Evolutionary conservation across 1,140 invertebrate species (phyloP).

Genomic region (Anoplophora glabripennis): DNA sequence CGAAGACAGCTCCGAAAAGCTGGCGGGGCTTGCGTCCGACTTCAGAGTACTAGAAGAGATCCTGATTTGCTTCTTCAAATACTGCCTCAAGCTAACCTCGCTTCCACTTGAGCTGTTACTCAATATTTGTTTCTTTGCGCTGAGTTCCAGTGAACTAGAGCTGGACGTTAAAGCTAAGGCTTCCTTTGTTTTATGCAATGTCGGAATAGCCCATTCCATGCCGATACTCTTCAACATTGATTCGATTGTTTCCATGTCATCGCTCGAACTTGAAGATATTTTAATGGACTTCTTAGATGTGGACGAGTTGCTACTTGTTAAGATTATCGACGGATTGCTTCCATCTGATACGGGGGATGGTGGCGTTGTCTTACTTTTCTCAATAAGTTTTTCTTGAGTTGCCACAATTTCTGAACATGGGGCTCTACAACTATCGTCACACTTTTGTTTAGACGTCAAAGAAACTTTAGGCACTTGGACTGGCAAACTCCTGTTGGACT

Average conservation of each 20-base stretch:
- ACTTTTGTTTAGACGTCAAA: no score
- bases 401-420: no score
- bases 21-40: slow-evolving; percentile 26
- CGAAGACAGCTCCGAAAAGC: slow-evolving; percentile 31
- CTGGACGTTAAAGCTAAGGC: slow-evolving; percentile 61
- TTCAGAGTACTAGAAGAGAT: slow-evolving; percentile 37
- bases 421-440: no score
- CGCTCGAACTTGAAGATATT: slow-evolving; percentile 36
- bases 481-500: no score
- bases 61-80: slow-evolving; percentile 33
- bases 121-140: slow-evolving; percentile 24
- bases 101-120: slow-evolving; percentile 22
- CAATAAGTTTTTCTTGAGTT: no score
- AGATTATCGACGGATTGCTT: no score
- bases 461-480: no score
- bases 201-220: slow-evolving; percentile 64
- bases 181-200: slow-evolving; percentile 64
- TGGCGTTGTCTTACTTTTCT: no score
- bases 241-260: slow-evolving; percentile 57
- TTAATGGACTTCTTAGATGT: no score
- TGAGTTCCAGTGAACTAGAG: slow-evolving; percentile 54
- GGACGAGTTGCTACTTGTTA: no score
- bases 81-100: slow-evolving; percentile 38
- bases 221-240: slow-evolving; percentile 58
- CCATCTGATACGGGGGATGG: no score